These are phyloP conservation scores for Piezodorus guildinii DNA, from an alignment of 1,140 invertebrate genomes.

Conservation along the genomic window DNA sequence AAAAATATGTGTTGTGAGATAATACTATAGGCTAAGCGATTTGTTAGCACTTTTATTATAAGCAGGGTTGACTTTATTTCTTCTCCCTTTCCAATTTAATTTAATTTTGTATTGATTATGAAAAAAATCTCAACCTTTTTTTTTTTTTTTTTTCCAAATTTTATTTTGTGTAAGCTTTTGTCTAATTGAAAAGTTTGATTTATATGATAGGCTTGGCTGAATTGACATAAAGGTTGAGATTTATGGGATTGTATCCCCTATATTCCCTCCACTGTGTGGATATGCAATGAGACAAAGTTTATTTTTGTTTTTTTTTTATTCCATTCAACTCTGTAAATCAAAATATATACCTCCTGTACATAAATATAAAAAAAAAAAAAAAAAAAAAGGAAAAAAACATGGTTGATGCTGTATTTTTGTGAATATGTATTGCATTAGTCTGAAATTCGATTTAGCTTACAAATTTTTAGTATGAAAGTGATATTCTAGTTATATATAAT, in stretches of 20 bases:
- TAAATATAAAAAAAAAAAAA: background rate
- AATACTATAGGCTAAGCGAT: conserved; percentile 8
- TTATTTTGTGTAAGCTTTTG: background rate
- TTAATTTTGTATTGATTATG: conserved; percentile 8
- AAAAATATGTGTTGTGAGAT: conserved; percentile 19
- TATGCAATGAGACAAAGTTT: background rate
- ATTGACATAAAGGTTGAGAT: conserved; percentile 10
- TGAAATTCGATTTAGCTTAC: conserved; percentile 9
- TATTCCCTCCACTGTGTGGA: conserved; percentile 22
- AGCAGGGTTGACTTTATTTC: conserved; percentile 5
- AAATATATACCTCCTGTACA: conserved; percentile 17
- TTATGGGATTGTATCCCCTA: conserved; percentile 1
- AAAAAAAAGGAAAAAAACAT: conserved; percentile 2
- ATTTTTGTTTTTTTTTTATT: background rate
- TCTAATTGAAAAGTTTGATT: background rate
- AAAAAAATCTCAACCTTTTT: background rate
- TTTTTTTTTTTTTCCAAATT: background rate
- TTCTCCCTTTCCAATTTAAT: background rate
- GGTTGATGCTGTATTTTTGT: conserved; percentile 18
- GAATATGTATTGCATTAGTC: conserved; percentile 14
- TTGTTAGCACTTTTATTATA: conserved; percentile 6
- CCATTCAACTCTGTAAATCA: conserved; percentile 14
- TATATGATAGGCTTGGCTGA: background rate
- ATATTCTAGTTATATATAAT: conserved; percentile 7
- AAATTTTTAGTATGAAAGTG: conserved; percentile 9